These are phyloP conservation scores for Chloroclystis v-ata DNA, from an alignment of 2,888 invertebrate genomes.

Conservation along the genomic window DNA sequence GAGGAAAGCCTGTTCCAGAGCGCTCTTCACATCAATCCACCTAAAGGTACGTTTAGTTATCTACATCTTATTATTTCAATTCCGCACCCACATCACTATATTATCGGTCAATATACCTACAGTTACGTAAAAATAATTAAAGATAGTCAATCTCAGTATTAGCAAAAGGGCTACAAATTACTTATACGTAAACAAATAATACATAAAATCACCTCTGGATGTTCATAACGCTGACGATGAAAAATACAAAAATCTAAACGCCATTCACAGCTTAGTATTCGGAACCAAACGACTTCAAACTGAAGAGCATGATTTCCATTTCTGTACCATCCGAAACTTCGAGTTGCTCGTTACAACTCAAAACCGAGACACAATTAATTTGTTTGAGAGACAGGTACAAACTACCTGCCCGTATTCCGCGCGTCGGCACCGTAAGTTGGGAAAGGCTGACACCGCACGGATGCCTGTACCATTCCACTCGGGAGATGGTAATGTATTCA, in stretches of 20 bases:
- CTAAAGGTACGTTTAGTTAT: conserved; percentile 89
- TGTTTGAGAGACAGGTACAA: conserved; percentile 73
- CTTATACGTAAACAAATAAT: too few species aligned
- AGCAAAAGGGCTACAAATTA: too few species aligned
- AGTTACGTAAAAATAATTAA: too few species aligned
- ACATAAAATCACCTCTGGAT: too few species aligned
- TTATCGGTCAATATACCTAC: too few species aligned
- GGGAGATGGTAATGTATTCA: conserved; percentile 71
- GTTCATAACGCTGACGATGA: too few species aligned
- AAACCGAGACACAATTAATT: conserved; percentile 74
- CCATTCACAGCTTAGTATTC: neutral
- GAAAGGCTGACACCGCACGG: conserved; percentile 59
- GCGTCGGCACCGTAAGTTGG: conserved; percentile 57
- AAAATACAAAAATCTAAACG: neutral
- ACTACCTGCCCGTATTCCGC: conserved; percentile 61
- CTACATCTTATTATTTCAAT: neutral
- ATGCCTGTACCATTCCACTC: conserved; percentile 43
- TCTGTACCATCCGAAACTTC: conserved; percentile 55
- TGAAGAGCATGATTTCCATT: conserved; percentile 44
- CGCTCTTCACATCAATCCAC: conserved; percentile 94
- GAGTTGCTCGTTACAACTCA: conserved; percentile 62
- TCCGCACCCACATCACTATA: too few species aligned
- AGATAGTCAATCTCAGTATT: too few species aligned
- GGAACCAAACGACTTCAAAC: conserved; percentile 23
- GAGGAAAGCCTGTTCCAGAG: conserved; percentile 96